Evolutionary conservation across 2,797 vertebrate genomes (phyloP), one percentile per base, ranked within the genome.

Genomic region (Pantherophis vulpinus): DNA sequence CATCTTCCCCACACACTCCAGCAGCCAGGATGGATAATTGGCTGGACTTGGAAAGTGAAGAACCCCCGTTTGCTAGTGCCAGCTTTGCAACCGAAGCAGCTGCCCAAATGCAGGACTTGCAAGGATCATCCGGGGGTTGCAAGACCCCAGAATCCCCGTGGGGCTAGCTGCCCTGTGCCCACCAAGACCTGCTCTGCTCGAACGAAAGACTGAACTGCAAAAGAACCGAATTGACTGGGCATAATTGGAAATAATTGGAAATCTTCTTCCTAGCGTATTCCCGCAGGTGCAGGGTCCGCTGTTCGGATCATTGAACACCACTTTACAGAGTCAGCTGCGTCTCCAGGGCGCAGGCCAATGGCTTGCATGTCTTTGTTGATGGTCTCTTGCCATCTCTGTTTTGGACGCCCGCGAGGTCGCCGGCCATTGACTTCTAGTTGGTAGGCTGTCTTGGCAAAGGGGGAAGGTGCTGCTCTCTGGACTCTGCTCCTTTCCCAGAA

Each of bases 401-500:
- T 61, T 4, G 25, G 60, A 9, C 0, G 3, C 25, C 9, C 0
- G 25, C 2, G 10, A 27, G 10, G 60, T 63, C 1, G 10, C 25
- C 1, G 25, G 60, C 60, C 60, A 27, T 11, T 25, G 23, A 9
- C 59, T 25, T 25, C 59, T 60, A 9, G 7, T 60, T 63, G 60
- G 25, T 27, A 27, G 25, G 60, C 60, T 4, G 60, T 29, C 10
- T 29, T 63, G 60, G 60, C 60, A 10, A 63, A 3, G 2, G 60
- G 27, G 60, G 27, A 63, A 11, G 25, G 60, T 29, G 60, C 10
- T 63, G 60, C 60, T 27, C 60, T 3, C 60, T 27, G 60, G 25
- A 27, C 25, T 66, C 25, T 1, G 2, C 16, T 66, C 32, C 2
- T 29, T 51, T 37, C 16, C 87, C 87, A 88, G 55, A 88, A 32